A percentile compares a stretch with the other conserved stretches of the same genome.
phyloP scores from a whole-genome alignment of 2,797 vertebrate species.

The Holocentrus rufus region DNA sequence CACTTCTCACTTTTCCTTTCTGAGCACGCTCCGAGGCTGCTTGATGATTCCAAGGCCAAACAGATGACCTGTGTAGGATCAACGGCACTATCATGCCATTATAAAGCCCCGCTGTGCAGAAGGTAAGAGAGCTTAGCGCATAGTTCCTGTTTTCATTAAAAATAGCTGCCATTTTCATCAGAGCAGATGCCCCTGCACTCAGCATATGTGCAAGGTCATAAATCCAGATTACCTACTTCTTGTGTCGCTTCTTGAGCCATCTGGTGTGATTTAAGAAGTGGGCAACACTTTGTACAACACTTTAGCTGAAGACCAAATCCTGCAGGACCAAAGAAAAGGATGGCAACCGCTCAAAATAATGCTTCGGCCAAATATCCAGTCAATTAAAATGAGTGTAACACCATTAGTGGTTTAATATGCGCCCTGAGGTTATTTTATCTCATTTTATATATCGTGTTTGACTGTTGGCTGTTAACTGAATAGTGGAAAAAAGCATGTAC shows the following conservation, averaged over 20 bases:
- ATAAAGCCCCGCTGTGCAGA: slow-evolving; percentile 6
- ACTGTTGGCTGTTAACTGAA: neutral
- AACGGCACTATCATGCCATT: slow-evolving; percentile 46
- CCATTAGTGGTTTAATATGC: neutral
- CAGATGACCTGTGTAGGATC: neutral
- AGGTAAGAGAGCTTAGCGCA: slow-evolving; percentile 27
- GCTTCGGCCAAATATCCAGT: neutral
- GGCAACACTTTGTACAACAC: slow-evolving; percentile 11
- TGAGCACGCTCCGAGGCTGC: slow-evolving; percentile 36
- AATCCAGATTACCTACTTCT: slow-evolving; percentile 81
- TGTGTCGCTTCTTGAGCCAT: slow-evolving; percentile 74
- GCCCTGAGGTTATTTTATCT: too few species aligned
- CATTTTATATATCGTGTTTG: too few species aligned
- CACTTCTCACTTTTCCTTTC: neutral
- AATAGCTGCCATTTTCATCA: slow-evolving; percentile 64
- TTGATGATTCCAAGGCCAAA: slow-evolving; percentile 33
- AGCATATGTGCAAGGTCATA: slow-evolving; percentile 81
- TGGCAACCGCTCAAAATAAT: slow-evolving; percentile 5
- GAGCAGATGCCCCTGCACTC: slow-evolving; percentile 76
- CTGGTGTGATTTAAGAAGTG: slow-evolving; percentile 75
- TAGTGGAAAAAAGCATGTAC: neutral
- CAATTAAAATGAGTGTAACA: neutral
- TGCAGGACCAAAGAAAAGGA: slow-evolving; percentile 12
- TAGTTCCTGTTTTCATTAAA: slow-evolving; percentile 65
- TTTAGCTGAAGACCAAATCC: slow-evolving; percentile 19